phyloP scores from a whole-genome alignment of 1,140 invertebrate species.

The Gryllus bimaculatus region DNA sequence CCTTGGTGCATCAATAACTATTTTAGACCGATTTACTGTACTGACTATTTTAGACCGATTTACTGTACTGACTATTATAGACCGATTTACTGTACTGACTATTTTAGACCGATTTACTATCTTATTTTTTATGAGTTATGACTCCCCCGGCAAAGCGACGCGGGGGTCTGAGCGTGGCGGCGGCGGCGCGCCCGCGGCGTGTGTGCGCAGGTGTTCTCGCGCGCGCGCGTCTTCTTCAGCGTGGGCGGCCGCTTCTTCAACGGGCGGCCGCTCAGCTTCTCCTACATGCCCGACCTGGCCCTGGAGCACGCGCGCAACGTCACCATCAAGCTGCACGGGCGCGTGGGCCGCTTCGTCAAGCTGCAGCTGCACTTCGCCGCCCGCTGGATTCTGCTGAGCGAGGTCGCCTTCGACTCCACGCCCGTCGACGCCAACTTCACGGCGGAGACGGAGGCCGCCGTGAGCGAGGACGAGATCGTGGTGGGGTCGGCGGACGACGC shows the following conservation, averaged over 20 bases:
- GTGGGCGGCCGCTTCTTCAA: slow-evolving; percentile 51
- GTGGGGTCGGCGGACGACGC: slow-evolving; percentile 42
- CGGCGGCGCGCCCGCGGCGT: neutral
- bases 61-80: no score
- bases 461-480: slow-evolving; percentile 40
- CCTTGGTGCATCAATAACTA: no score
- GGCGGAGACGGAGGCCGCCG: slow-evolving; percentile 43
- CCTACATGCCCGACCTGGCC: slow-evolving; percentile 59
- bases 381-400: slow-evolving; percentile 70
- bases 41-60: no score
- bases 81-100: no score
- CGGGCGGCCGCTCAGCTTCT: slow-evolving; percentile 49
- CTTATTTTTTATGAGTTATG: no score
- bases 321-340: slow-evolving; percentile 54
- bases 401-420: slow-evolving; percentile 55
- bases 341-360: slow-evolving; percentile 54
- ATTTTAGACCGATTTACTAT: no score
- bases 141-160: neutral
- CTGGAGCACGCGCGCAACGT: slow-evolving; percentile 66
- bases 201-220: slow-evolving; percentile 51
- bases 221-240: slow-evolving; percentile 60
- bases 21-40: no score
- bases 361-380: slow-evolving; percentile 63
- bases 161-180: neutral
- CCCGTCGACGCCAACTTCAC: slow-evolving; percentile 45